Evolutionary conservation across 2,113 vertebrate genomes (phyloP).

Genomic region (Lophochroa leadbeateri): DNA sequence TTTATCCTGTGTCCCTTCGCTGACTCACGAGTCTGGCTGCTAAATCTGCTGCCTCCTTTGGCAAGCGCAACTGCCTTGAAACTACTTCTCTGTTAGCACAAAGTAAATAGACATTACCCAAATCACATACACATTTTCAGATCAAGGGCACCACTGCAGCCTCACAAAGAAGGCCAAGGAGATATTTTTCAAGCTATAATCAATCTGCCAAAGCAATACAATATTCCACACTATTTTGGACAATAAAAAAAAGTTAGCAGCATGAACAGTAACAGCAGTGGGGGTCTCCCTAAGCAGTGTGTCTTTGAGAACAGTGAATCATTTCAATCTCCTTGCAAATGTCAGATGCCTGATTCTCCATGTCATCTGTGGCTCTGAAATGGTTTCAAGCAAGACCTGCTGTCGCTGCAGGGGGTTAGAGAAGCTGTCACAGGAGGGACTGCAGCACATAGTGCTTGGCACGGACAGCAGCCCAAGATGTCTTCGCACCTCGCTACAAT

Average conservation of each 20-base stretch:
- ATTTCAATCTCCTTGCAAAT: conserved; percentile 40
- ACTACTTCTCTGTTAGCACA: neutral
- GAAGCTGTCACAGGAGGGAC: neutral
- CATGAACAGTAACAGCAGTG: neutral
- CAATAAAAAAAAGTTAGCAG: neutral
- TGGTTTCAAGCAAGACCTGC: conserved; percentile 11
- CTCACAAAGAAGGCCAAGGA: neutral
- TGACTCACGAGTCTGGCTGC: neutral
- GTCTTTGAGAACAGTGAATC: conserved; percentile 31
- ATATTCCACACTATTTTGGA: neutral
- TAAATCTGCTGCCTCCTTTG: neutral
- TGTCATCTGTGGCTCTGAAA: conserved; percentile 31
- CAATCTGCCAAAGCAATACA: neutral
- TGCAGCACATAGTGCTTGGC: neutral
- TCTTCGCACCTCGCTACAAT: neutral
- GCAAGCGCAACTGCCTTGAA: neutral
- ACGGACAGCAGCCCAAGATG: neutral
- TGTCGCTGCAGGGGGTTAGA: neutral
- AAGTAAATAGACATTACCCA: neutral
- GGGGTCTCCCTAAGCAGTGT: neutral
- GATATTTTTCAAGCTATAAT: neutral
- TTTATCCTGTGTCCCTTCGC: neutral
- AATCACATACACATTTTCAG: neutral
- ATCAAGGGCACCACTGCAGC: neutral
- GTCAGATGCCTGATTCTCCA: conserved; percentile 18